Evolutionary conservation across 2,113 vertebrate species (phyloP).

Genomic region (Numenius arquata): DNA sequence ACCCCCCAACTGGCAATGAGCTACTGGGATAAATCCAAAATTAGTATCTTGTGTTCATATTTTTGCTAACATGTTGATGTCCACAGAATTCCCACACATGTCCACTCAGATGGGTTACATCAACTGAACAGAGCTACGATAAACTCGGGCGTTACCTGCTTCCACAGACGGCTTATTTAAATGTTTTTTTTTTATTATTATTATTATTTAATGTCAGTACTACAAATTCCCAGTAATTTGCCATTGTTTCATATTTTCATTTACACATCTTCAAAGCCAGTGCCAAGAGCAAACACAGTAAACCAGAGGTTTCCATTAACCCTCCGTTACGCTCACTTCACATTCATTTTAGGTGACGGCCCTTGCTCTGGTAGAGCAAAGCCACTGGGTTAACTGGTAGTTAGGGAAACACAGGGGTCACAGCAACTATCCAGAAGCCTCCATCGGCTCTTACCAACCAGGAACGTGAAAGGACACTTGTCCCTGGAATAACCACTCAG

Average conservation of each 20-base stretch:
- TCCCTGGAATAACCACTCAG: fast-evolving
- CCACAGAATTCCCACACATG: neutral
- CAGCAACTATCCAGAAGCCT: neutral
- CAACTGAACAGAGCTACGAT: neutral
- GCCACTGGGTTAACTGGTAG: fast-evolving
- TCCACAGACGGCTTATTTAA: fast-evolving
- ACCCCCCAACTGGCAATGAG: neutral
- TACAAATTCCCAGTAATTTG: neutral
- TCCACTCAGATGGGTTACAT: neutral
- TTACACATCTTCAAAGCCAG: neutral
- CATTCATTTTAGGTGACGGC: neutral
- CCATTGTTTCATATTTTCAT: neutral
- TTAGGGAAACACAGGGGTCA: neutral
- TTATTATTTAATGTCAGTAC: neutral
- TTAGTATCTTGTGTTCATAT: neutral
- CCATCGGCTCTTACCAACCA: fast-evolving
- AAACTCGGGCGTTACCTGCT: neutral
- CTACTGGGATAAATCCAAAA: neutral
- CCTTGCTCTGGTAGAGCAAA: neutral
- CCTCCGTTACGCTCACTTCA: neutral
- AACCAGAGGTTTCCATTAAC: neutral
- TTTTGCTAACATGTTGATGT: fast-evolving
- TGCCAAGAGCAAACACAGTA: neutral
- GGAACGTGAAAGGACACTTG: neutral
- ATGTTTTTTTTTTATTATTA: too few species aligned